Conservation (phyloP, 1,140 invertebrate species). For the Drosophila bifasciata region DNA sequence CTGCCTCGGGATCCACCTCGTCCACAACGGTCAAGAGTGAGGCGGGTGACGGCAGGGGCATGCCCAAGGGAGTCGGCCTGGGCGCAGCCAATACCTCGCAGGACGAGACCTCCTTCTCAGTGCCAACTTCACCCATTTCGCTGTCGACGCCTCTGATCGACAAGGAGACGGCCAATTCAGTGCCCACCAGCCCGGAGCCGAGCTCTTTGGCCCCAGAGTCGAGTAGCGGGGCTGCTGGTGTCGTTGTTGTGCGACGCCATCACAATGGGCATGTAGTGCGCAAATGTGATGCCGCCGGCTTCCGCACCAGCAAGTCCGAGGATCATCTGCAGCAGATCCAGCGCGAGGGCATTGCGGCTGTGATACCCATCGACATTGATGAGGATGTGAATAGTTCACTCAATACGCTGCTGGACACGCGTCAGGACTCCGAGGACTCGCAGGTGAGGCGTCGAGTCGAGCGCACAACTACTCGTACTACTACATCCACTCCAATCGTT, state of each 20-base stretch:
- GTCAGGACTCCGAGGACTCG: constrained; percentile 87
- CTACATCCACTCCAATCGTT: neutral
- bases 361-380: constrained; percentile 95
- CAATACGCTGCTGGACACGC: constrained; percentile 94
- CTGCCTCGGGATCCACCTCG: constrained; percentile 66
- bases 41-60: constrained; percentile 14
- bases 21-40: constrained; percentile 80
- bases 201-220: constrained; percentile 84
- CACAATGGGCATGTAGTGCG: constrained; percentile 76
- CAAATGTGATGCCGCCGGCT: constrained; percentile 84
- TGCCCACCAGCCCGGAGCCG: constrained; percentile 91
- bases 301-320: constrained; percentile 92
- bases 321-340: constrained; percentile 90
- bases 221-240: constrained; percentile 76
- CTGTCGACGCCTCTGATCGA: constrained; percentile 78
- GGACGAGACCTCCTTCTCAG: constrained; percentile 82
- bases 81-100: constrained; percentile 58
- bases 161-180: constrained; percentile 87
- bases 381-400: constrained; percentile 96
- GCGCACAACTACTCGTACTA: too few relatives aligned
- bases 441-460: constrained; percentile 69
- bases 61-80: constrained; percentile 27
- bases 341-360: constrained; percentile 84
- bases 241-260: constrained; percentile 83
- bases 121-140: constrained; percentile 82